Evolutionary conservation across 2,888 invertebrate genomes (phyloP), one percentile per base, ranked within the genome.

Genomic region (Hydroisotoma schaefferi): DNA sequence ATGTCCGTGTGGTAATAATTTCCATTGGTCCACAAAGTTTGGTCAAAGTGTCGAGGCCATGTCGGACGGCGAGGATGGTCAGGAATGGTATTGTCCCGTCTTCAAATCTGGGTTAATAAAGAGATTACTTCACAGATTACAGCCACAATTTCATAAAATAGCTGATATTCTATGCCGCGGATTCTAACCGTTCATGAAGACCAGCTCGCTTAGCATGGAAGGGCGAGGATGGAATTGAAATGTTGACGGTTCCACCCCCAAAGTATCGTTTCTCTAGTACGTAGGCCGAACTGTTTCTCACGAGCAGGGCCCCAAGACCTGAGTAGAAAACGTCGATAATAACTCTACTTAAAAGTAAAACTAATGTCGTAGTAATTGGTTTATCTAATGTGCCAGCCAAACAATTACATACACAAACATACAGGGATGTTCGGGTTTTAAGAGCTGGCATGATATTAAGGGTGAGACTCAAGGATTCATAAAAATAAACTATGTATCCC

Each of bases 241-340:
- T 85, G 74, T 90, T 84, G 10, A 98, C 90, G 2, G 94, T 94
- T 8, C 98, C 98, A 38, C 97, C 98, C 22, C 95, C 95, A 80
- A 90, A 95, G 77, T 91, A 95, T 74, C 88, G 87, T 49, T 83
- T 81, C 60, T 81, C 79, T 65, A 93, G 78, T 8, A 84, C 77
- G 73, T 79, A 62, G 37, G 79, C 78, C 75, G 84, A 85, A 22
- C 77, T 75, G 74, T 87, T 88, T 74, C 81, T 85, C 0, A 95
- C 87, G 57, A 97, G 75, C 22, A 95, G 76, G 12, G 92, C 94
- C 28, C 97, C 98, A 20, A 97, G 79, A 2, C 98, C 72, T 68
- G 46, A 27, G 57, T 43, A 56, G 44, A 56, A 44, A 10, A 33
- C 8, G 15, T 33, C 15, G 23, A 46, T 46, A 15, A 10, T 40